Percentiles rank a stretch among this genome's conserved stretches.
These are phyloP conservation scores for Centruroides vittatus DNA, from an alignment of 1,140 invertebrate species.

Conservation along the genomic window DNA sequence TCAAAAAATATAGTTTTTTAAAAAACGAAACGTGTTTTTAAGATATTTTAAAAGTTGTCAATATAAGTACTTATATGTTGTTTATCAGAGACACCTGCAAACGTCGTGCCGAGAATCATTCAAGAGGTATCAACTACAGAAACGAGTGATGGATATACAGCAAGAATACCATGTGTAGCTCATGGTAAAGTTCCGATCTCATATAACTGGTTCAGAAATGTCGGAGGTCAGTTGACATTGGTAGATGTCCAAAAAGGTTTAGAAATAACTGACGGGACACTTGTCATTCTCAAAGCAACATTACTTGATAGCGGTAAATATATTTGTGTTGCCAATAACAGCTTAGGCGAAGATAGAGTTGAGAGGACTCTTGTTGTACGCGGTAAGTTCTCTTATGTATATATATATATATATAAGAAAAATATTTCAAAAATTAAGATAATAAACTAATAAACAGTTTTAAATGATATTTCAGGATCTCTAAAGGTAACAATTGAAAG, in stretches of 20 bases:
- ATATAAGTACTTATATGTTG: too few species aligned
- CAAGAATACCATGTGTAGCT: constrained; percentile 6
- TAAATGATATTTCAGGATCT: constrained; percentile 3
- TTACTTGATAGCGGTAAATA: constrained; percentile 16
- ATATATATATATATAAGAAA: too few species aligned
- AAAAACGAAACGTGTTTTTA: too few species aligned
- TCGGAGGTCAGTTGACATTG: background rate
- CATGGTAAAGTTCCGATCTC: constrained; percentile 5
- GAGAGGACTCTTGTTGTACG: constrained; percentile 18
- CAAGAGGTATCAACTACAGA: constrained; percentile 3
- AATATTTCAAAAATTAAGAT: too few species aligned
- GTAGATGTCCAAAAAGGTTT: background rate
- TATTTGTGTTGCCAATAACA: constrained; percentile 22
- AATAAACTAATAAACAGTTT: too few species aligned
- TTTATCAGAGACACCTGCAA: constrained; percentile 2
- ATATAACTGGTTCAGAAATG: constrained; percentile 11
- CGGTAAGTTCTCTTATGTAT: constrained; percentile 11
- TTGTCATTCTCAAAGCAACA: constrained; percentile 15
- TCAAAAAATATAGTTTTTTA: too few species aligned
- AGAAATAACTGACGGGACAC: constrained; percentile 7
- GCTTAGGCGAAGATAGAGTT: constrained; percentile 17
- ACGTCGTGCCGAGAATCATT: constrained; percentile 8
- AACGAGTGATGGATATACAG: constrained; percentile 9
- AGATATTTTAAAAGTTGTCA: too few species aligned
- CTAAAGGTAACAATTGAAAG: constrained; percentile 13